These are phyloP conservation scores for Drosophila bocki DNA, from an alignment of 1,140 invertebrate genomes.

Conservation along the genomic window DNA sequence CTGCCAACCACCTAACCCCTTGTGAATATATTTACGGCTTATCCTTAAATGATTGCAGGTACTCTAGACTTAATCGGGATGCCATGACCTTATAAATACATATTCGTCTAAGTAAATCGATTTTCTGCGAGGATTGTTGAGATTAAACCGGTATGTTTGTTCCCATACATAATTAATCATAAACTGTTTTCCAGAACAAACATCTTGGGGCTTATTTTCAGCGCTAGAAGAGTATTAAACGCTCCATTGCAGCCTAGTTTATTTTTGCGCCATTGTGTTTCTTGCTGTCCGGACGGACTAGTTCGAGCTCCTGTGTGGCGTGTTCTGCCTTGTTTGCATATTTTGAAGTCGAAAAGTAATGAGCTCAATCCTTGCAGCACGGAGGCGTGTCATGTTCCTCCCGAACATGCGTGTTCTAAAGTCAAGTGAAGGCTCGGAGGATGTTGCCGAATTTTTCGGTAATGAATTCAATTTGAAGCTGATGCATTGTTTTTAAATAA, in stretches of 20 bases:
- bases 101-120: not conserved
- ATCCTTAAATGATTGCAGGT: not conserved
- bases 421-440: not conserved
- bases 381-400: slow-evolving; percentile 35
- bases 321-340: slow-evolving; percentile 74
- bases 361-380: slow-evolving; percentile 40
- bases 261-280: slow-evolving; percentile 10
- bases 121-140: not conserved
- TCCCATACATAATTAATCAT: slow-evolving; percentile 1
- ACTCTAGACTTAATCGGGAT: slow-evolving; percentile 3
- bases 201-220: not conserved
- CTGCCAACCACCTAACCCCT: not conserved
- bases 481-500: slow-evolving; percentile 20
- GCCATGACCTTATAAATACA: not conserved
- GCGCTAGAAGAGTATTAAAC: slow-evolving; percentile 4
- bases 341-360: slow-evolving; percentile 64
- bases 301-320: slow-evolving; percentile 32
- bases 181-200: not conserved
- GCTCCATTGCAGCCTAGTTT: too few species aligned
- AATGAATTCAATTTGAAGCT: slow-evolving; percentile 3
- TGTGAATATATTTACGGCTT: slow-evolving; percentile 13
- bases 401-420: not conserved
- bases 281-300: slow-evolving; percentile 16
- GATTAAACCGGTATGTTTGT: not conserved
- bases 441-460: not conserved